Percentiles rank a stretch among this genome's conserved stretches.
phyloP scores from a whole-genome alignment of 2,113 vertebrate genomes.

The Bothrops jararaca region DNA sequence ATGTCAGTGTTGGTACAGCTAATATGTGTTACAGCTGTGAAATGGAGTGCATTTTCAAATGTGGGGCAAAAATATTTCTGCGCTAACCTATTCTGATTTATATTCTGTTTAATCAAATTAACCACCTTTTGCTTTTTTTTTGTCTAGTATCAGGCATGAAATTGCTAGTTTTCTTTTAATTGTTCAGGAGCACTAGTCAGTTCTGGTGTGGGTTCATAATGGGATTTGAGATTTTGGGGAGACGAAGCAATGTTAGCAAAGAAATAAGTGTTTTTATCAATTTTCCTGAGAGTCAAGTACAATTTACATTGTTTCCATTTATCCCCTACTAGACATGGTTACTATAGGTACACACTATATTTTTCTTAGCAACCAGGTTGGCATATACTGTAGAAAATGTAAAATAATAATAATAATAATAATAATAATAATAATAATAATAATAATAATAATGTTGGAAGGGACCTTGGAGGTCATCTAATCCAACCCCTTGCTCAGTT shows the following conservation, averaged over 20 bases:
- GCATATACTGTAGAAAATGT: neutral
- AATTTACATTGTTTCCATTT: neutral
- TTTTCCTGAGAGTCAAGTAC: neutral
- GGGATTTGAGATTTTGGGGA: neutral
- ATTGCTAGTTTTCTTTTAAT: neutral
- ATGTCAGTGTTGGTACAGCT: neutral
- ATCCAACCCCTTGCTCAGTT: neutral
- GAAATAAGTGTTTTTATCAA: neutral
- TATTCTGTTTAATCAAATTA: neutral
- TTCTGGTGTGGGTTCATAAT: neutral
- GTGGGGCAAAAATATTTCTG: neutral
- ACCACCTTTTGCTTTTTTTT: neutral
- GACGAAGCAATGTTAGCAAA: neutral
- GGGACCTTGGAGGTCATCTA: too few species aligned
- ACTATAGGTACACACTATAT: neutral
- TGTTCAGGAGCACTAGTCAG: neutral
- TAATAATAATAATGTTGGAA: too few species aligned
- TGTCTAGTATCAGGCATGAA: neutral
- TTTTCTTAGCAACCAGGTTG: neutral
- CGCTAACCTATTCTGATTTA: neutral
- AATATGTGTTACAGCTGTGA: neutral
- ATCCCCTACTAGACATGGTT: neutral
- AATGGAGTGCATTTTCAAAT: neutral
- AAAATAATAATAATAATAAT: too few species aligned
- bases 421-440: too few species aligned